Percentiles rank a stretch among this genome's conserved stretches.
Conservation (phyloP, 2,888 invertebrate genomes). For the Hirtodrosophila trivittata region DNA sequence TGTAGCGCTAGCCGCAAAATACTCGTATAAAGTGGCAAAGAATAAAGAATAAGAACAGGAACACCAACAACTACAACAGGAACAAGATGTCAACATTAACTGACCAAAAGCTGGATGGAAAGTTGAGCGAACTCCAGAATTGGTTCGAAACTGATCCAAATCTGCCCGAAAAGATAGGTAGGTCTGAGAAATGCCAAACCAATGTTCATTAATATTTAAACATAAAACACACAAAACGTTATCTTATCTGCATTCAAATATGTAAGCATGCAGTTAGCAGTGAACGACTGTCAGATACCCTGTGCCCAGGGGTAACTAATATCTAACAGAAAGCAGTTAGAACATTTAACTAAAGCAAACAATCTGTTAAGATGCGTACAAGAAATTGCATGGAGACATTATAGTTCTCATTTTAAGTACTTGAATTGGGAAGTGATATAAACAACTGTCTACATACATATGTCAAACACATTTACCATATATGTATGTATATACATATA, state of each 20-base stretch:
- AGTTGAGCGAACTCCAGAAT: constrained; percentile 53
- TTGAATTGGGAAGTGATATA: too few relatives aligned
- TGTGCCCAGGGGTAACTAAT: too few relatives aligned
- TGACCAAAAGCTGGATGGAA: constrained; percentile 39
- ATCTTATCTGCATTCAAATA: not conserved
- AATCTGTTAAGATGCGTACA: too few relatives aligned
- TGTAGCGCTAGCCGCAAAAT: not conserved
- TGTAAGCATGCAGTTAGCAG: not conserved
- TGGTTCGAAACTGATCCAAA: constrained; percentile 75
- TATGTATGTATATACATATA: too few relatives aligned
- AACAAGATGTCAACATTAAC: constrained; percentile 13
- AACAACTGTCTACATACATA: too few relatives aligned
- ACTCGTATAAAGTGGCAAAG: constrained; percentile 1
- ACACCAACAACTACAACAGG: too few relatives aligned
- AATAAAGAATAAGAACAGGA: constrained; percentile 5
- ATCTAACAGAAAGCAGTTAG: too few relatives aligned
- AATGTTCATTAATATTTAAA: not conserved
- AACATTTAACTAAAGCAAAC: too few relatives aligned
- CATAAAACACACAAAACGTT: not conserved
- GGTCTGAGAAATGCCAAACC: too few relatives aligned
- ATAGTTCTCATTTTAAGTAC: too few relatives aligned
- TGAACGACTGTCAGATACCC: not conserved
- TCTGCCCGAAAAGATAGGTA: constrained; percentile 75
- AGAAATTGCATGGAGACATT: too few relatives aligned
- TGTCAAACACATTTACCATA: too few relatives aligned